A percentile compares a stretch with the other conserved stretches of the same genome.
Evolutionary conservation across 2,888 invertebrate species (phyloP).

Genomic region (Vanessa cardui): DNA sequence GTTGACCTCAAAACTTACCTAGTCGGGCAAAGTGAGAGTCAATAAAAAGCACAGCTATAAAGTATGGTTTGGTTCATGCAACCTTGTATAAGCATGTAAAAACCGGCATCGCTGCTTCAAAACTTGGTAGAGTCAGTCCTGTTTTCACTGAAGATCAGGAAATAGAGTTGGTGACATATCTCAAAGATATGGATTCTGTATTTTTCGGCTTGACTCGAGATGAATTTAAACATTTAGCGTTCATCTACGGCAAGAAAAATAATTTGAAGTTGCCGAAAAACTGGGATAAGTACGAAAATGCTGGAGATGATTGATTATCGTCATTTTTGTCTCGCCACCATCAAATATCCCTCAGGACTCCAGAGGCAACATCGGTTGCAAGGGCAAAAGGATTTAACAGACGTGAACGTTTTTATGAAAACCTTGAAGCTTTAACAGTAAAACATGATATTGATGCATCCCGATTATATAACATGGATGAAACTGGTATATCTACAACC

Average conservation of each 20-base stretch:
- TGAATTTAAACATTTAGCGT: conserved; percentile 41
- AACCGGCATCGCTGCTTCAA: conserved; percentile 34
- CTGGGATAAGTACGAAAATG: conserved; percentile 41
- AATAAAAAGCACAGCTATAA: conserved; percentile 38
- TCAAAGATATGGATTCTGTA: conserved; percentile 41
- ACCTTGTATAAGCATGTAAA: conserved; percentile 40
- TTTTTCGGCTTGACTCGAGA: conserved; percentile 43
- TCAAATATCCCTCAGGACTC: conserved; percentile 40
- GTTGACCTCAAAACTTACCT: conserved; percentile 23
- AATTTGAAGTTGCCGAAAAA: conserved; percentile 42
- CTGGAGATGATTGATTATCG: conserved; percentile 35
- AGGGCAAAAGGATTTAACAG: conserved; percentile 44
- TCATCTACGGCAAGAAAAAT: conserved; percentile 42
- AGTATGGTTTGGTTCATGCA: conserved; percentile 40
- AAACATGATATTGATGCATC: conserved; percentile 43
- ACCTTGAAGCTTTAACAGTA: conserved; percentile 38
- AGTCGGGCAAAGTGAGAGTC: conserved; percentile 33
- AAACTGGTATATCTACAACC: conserved; percentile 42
- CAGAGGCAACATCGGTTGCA: conserved; percentile 45
- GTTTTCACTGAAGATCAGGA: conserved; percentile 42
- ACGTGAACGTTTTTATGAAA: conserved; percentile 41
- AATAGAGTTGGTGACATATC: conserved; percentile 39
- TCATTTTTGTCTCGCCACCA: conserved; percentile 39
- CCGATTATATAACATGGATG: conserved; percentile 42
- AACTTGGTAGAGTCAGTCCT: conserved; percentile 41